These are phyloP conservation scores for Drosophila picticornis DNA, from an alignment of 2,888 invertebrate genomes.

Conservation along the genomic window DNA sequence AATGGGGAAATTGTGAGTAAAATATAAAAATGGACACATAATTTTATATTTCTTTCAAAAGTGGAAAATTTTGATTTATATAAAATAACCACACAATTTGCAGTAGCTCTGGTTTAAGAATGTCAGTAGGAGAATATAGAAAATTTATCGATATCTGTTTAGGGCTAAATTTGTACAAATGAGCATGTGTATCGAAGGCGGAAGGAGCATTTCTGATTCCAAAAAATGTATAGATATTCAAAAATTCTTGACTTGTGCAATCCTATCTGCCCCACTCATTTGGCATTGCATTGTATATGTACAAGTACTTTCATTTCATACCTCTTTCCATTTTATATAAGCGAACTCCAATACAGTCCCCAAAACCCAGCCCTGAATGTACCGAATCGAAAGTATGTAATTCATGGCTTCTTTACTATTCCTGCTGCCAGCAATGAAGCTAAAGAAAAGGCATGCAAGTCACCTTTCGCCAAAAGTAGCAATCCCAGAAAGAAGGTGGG, in stretches of 20 bases:
- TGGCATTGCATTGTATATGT: not conserved
- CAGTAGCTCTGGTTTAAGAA: not conserved
- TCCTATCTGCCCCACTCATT: too few relatives aligned
- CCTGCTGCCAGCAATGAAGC: slow-evolving; percentile 39
- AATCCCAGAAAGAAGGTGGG: slow-evolving; percentile 1
- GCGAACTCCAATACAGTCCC: not conserved
- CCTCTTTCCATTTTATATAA: not conserved
- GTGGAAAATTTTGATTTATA: not conserved
- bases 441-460: slow-evolving; percentile 37
- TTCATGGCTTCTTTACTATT: slow-evolving; percentile 43
- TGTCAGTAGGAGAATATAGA: not conserved
- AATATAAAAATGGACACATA: too few relatives aligned
- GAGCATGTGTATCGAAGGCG: not conserved
- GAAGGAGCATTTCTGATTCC: not conserved
- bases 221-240: not conserved
- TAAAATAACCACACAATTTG: not conserved
- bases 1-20: not conserved
- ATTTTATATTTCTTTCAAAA: too few relatives aligned
- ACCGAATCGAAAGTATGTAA: slow-evolving; percentile 37
- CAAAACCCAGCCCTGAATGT: not conserved
- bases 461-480: slow-evolving; percentile 42
- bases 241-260: not conserved
- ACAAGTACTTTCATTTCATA: not conserved
- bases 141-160: not conserved
- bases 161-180: not conserved